Percentiles rank a stretch among this genome's conserved stretches.
These are phyloP conservation scores for Ceuthmochares aereus DNA, from an alignment of 2,113 vertebrate genomes.

Conservation along the genomic window DNA sequence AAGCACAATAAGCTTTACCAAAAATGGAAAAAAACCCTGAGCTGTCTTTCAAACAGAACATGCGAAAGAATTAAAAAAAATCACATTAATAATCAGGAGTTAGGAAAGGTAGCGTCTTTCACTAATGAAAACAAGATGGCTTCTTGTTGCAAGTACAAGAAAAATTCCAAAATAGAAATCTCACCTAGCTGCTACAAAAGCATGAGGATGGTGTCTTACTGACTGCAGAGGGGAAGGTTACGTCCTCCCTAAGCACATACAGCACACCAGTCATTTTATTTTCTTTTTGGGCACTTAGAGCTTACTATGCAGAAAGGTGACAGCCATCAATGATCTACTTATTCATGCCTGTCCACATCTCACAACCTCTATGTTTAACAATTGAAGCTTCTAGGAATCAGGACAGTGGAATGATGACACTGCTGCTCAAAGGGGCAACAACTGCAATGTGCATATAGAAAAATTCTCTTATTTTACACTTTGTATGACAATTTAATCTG, in stretches of 20 bases:
- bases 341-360: not conserved
- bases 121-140: slow-evolving; percentile 22
- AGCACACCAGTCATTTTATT: not conserved
- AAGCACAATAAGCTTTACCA: not conserved
- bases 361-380: not conserved
- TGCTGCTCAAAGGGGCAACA: not conserved
- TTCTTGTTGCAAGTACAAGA: not conserved
- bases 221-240: not conserved
- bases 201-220: not conserved
- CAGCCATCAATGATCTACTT: not conserved
- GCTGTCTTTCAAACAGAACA: not conserved
- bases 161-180: slow-evolving; percentile 4
- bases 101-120: not conserved
- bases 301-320: not conserved
- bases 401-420: not conserved
- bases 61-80: not conserved
- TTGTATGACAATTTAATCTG: not conserved
- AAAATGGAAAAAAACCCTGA: not conserved
- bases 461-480: not conserved
- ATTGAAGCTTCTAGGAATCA: not conserved
- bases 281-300: not conserved
- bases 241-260: not conserved
- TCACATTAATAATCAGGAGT: not conserved
- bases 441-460: not conserved
- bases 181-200: not conserved